These are phyloP conservation scores for Thymelicus sylvestris DNA, from an alignment of 2,888 invertebrate species.

Conservation along the genomic window DNA sequence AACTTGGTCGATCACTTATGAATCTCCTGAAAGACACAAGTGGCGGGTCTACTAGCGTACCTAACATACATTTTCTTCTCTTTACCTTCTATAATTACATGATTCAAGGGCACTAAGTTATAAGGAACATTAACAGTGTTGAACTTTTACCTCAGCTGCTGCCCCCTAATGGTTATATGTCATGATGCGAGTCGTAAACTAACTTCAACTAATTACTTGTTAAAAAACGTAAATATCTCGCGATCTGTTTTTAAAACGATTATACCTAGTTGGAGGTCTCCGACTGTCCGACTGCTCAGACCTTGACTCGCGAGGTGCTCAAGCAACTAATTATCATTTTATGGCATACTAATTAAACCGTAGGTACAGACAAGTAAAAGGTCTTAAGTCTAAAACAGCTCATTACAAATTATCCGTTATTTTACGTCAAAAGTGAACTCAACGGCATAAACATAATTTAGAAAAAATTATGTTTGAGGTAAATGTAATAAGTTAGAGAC, in stretches of 20 bases:
- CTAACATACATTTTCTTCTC: background rate
- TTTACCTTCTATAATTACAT: background rate
- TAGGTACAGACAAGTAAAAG: background rate
- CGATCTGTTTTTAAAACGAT: background rate
- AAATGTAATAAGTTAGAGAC: background rate
- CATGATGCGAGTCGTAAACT: slow-evolving; percentile 4
- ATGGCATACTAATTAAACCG: background rate
- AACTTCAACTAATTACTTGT: background rate
- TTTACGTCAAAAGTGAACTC: slow-evolving; percentile 1
- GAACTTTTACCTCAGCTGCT: slow-evolving; percentile 20
- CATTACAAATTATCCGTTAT: background rate
- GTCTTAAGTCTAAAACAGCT: background rate
- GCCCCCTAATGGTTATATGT: slow-evolving; percentile 12
- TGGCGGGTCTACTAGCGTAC: background rate
- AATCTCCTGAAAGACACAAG: background rate
- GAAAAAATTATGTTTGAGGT: background rate
- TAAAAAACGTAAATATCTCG: background rate
- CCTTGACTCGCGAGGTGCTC: slow-evolving; percentile 8
- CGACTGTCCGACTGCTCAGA: background rate
- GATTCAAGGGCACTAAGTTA: background rate
- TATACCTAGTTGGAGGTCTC: slow-evolving; percentile 18
- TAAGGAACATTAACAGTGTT: background rate
- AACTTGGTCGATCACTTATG: too few relatives aligned
- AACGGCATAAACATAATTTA: background rate
- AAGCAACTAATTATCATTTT: slow-evolving; percentile 22